Percentiles rank a stretch among this genome's conserved stretches.
phyloP scores from a whole-genome alignment of 2,888 invertebrate genomes.

The Heteromyza rotundicornis region DNA sequence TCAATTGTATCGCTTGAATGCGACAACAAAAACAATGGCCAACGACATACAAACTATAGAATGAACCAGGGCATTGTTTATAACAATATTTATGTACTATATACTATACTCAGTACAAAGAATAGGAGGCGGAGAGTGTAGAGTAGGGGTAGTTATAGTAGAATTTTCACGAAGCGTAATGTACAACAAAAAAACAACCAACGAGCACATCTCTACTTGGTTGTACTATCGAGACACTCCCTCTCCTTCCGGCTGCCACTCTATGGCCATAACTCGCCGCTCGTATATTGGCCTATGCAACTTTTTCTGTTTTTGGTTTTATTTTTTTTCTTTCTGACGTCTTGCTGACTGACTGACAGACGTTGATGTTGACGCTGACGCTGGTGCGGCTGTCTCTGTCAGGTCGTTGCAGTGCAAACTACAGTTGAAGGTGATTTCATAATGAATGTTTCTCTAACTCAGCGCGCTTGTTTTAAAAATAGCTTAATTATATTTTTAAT shows the following conservation, averaged over 20 bases:
- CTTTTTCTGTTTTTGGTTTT: too few relatives aligned
- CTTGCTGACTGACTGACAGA: conserved; percentile 17
- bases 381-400: too few relatives aligned
- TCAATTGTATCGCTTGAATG: too few relatives aligned
- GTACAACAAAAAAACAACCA: background rate
- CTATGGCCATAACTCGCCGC: background rate
- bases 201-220: background rate
- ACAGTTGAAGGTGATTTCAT: conserved; percentile 57
- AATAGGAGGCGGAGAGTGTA: too few relatives aligned
- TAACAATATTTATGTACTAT: too few relatives aligned
- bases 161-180: background rate
- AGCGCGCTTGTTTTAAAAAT: conserved; percentile 37
- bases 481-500: conserved; percentile 7
- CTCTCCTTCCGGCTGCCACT: background rate
- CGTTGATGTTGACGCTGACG: conserved; percentile 9
- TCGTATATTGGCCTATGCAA: too few relatives aligned
- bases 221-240: background rate
- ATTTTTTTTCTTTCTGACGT: too few relatives aligned
- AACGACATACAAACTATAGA: too few relatives aligned
- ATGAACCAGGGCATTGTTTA: too few relatives aligned
- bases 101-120: too few relatives aligned
- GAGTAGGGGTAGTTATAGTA: too few relatives aligned
- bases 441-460: conserved; percentile 31
- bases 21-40: too few relatives aligned
- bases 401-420: conserved; percentile 48